A percentile compares a stretch with the other conserved stretches of the same genome.
Evolutionary conservation across 1,140 invertebrate species (phyloP).

Genomic region (Pentalonia nigronervosa): DNA sequence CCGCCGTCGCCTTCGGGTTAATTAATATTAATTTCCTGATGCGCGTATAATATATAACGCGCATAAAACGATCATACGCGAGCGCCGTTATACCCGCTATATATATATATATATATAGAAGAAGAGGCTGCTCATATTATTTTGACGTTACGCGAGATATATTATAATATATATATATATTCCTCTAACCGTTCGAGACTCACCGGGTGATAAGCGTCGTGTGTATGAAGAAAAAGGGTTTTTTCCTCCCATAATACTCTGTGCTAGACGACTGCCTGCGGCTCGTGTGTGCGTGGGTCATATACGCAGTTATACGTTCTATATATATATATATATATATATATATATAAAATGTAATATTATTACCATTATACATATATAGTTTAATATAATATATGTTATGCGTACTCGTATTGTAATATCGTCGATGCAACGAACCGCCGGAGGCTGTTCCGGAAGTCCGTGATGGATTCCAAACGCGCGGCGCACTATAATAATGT

Average conservation of each 20-base stretch:
- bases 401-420: neutral
- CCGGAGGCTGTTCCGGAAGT: slow-evolving; percentile 39
- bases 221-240: neutral
- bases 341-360: neutral
- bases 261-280: neutral
- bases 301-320: neutral
- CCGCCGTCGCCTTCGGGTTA: slow-evolving; percentile 10
- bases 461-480: neutral
- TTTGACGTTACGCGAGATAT: neutral
- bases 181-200: neutral
- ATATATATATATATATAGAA: too few species aligned
- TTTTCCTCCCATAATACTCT: neutral
- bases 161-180: neutral
- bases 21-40: slow-evolving; percentile 46
- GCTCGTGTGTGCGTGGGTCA: neutral
- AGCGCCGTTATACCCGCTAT: neutral
- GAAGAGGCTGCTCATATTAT: neutral
- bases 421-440: neutral
- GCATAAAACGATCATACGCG: neutral
- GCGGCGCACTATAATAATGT: neutral
- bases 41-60: neutral
- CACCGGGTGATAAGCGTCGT: neutral
- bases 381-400: neutral
- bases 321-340: neutral
- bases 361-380: neutral